Base-by-base conservation (phyloP, 1,140 invertebrate genomes). In the Hetaerina americana region DNA sequence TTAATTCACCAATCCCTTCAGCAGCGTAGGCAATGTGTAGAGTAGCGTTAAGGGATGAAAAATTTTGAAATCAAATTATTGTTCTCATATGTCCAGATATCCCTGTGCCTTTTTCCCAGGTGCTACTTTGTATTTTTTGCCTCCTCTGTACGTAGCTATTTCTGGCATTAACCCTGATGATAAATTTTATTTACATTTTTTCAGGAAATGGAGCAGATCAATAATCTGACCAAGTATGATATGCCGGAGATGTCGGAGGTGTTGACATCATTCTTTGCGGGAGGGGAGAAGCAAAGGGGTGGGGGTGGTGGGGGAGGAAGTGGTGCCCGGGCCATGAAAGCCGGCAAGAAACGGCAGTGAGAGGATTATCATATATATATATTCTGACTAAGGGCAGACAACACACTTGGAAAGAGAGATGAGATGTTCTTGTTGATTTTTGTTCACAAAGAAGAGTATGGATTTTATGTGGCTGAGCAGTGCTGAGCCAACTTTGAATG, bases 161-260 rank as follows among this genome's bases (percentile, higher is more conserved):
- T 66, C 25, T 8, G 31, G 66, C 22, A 66, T 71, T 66, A n/a
- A n/a, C n/a, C n/a, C n/a, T n/a, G n/a, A n/a, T n/a, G n/a, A n/a
- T n/a, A n/a, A n/a, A n/a, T n/a, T n/a, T n/a, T n/a, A n/a, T n/a
- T 66, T 71, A 72, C n/a, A 74, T 73, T 76, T 75, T 81, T 76
- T 27, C 72, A 88, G 84, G 95, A 96, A 85, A 90, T 97, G 83
- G 94, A 96, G 79, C 92, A 95, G 76, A 85, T 96, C 27, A 89
- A 89, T 75, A 90, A 87, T 80, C 83, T 93, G 74, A 89, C 91
- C 0, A 94, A 93, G 82, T 91, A 92, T 73, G 89, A 90, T 75
- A 89, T 96, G 84, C 94, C 94, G 0, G 94, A 96, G 82, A 89
- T 96, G 83, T 94, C 92, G 3, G 94, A 97, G 83, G 87, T 95